phyloP scores from a whole-genome alignment of 2,113 vertebrate species.

The Podiceps cristatus region DNA sequence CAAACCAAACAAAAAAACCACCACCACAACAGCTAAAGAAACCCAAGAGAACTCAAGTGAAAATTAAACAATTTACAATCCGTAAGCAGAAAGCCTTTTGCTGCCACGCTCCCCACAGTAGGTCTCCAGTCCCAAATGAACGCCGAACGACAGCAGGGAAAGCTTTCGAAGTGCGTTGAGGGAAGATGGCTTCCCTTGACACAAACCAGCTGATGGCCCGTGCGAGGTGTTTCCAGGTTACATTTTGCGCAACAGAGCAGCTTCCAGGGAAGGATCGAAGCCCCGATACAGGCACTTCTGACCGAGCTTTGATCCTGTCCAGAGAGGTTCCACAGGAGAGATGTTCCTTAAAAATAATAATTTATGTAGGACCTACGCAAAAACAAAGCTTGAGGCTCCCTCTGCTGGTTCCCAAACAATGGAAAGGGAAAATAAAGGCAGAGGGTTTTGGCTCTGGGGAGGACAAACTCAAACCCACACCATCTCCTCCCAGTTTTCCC shows the following conservation, averaged over 20 bases:
- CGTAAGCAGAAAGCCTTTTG: neutral
- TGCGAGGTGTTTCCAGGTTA: accelerated
- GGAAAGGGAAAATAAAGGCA: accelerated
- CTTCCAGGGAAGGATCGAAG: neutral
- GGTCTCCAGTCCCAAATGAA: no score
- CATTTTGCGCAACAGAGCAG: neutral
- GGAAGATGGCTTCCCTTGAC: no score
- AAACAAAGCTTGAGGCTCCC: conserved; percentile 20
- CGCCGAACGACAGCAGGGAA: neutral
- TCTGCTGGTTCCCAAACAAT: neutral
- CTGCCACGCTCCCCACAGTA: accelerated
- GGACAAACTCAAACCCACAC: neutral
- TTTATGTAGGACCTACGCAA: neutral
- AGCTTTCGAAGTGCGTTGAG: accelerated
- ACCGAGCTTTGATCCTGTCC: accelerated
- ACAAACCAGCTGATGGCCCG: accelerated
- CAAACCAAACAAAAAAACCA: no score
- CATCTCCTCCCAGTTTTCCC: neutral
- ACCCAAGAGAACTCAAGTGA: neutral
- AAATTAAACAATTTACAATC: neutral
- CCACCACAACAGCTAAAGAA: neutral
- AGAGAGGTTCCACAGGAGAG: neutral
- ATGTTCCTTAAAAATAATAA: accelerated
- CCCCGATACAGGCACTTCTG: accelerated
- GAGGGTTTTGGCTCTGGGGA: neutral